phyloP scores from a whole-genome alignment of 1,140 invertebrate species.

The Trinorchestia longiramus region DNA sequence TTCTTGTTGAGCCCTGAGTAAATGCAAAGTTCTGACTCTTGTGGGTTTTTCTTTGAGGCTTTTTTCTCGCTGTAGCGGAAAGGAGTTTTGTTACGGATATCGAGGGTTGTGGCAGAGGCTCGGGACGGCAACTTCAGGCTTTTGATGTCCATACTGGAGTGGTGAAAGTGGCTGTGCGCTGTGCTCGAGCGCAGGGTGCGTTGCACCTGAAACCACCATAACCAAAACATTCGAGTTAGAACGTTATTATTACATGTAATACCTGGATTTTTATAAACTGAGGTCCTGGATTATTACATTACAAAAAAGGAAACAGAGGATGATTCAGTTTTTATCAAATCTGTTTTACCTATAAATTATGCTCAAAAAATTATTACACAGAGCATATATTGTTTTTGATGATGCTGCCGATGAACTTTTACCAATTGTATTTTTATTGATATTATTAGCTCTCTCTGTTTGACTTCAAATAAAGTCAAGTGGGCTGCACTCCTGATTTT shows the following conservation, averaged over 20 bases:
- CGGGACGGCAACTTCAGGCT: neutral
- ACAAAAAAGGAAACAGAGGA: no score
- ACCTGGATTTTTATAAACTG: neutral
- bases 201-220: neutral
- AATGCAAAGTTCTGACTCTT: neutral
- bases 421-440: neutral
- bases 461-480: no score
- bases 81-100: neutral
- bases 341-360: neutral
- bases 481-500: no score
- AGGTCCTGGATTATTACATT: no score
- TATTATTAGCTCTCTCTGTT: neutral
- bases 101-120: neutral
- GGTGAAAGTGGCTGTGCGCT: neutral
- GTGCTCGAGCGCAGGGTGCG: conserved; percentile 22
- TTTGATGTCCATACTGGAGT: conserved; percentile 7
- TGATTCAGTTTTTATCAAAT: neutral
- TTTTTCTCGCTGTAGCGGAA: neutral
- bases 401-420: neutral
- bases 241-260: neutral
- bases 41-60: neutral
- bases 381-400: neutral
- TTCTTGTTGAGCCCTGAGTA: neutral
- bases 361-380: neutral
- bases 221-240: neutral